Evolutionary conservation across 64 coral and sea anemone genomes (phyloP).

Genomic region (Porites australiensis): DNA sequence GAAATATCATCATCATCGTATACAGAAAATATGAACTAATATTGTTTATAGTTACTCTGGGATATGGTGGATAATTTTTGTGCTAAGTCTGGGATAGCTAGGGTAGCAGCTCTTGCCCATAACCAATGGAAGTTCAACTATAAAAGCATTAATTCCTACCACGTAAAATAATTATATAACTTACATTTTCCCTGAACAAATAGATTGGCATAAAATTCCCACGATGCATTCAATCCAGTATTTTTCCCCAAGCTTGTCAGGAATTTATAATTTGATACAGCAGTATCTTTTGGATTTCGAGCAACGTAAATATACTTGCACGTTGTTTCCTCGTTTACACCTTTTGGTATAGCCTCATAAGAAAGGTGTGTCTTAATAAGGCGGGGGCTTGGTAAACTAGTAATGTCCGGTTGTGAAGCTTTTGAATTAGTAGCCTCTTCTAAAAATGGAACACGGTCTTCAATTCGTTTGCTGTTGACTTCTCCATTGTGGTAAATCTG

Average conservation of each 20-base stretch:
- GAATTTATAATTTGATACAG: slow-evolving; percentile 12
- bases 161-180: neutral
- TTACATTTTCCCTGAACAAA: slow-evolving; percentile 39
- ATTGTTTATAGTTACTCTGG: no score
- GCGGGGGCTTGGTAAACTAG: neutral
- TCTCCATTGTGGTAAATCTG: slow-evolving; percentile 25
- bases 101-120: no score
- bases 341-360: slow-evolving; percentile 30
- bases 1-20: no score
- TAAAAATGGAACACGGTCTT: slow-evolving; percentile 18
- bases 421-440: neutral
- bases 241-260: neutral
- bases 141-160: no score
- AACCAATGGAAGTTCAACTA: no score
- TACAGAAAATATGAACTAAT: no score
- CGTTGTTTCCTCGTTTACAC: neutral
- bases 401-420: neutral
- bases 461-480: neutral
- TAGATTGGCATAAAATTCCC: slow-evolving; percentile 28
- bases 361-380: slow-evolving; percentile 54
- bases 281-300: slow-evolving; percentile 57
- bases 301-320: slow-evolving; percentile 53
- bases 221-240: neutral
- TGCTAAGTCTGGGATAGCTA: no score
- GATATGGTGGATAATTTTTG: no score